Evolutionary conservation across 2,888 invertebrate species (phyloP), one percentile per base, ranked within the genome.

Genomic region (Lottia scabra): DNA sequence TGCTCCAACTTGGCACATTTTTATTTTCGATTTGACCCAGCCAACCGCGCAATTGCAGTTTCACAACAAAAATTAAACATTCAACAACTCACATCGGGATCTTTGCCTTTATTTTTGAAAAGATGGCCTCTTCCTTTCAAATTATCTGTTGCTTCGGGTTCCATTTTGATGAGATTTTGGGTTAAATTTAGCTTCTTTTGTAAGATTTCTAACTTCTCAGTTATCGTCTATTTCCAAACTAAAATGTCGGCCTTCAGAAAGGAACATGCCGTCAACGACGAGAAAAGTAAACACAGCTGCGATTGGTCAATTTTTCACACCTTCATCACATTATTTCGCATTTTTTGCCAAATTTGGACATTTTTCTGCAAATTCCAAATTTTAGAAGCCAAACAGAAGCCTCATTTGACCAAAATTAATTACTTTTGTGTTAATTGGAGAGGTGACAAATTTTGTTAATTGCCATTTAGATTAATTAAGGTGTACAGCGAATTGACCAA

Each of bases 51-150:
- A 56, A 56, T 56, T 38, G 38, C 38, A 38, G 10, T 38, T 10
- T 38, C 38, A 38, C 38, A 38, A 38, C 38, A 38, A 38, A 13
- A 56, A 19, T 23, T 56, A 10, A 19, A 0, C 56, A 23, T 56
- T 26, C 13, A 30, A 6, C 8, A 44, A 78, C 96, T 94, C 92
- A 97, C 98, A 92, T 98, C 98, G 91, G 96, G 96, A 93, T 99
- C 98, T 93, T 98, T 99, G 89, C 98, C 98, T 93, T 96, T 96
- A 93, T 99, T 98, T 94, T 99, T 99, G 76, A 88, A 89, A 70
- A 85, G 77, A 73, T 86, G 84, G 48, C 83, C 81, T 70, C 89
- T 81, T 44, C 80, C 80, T 76, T 86, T 87, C 23, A 56, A 23
- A 13, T 23, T 56, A 23, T 56, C 56, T 23, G 23, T 19, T 2